phyloP scores from a whole-genome alignment of 2,888 invertebrate species.

The Lypha dubia region DNA sequence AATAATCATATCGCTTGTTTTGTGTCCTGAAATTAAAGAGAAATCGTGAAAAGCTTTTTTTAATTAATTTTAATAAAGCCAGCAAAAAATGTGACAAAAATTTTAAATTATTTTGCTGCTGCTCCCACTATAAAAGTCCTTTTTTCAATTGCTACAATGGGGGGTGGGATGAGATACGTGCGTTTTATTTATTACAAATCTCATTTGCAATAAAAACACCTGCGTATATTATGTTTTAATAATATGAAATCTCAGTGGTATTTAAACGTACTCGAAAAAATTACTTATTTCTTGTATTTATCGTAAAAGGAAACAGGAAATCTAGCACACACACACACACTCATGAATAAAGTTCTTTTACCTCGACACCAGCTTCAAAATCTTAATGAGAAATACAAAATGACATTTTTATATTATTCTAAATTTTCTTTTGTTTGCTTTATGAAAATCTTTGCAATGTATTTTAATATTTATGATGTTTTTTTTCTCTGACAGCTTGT shows the following conservation, averaged over 20 bases:
- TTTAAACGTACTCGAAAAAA: slow-evolving; percentile 59
- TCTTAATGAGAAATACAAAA: slow-evolving; percentile 31
- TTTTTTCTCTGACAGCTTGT: slow-evolving; percentile 22
- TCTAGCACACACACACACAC: neutral
- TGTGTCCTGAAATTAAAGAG: too few species aligned
- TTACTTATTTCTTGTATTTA: slow-evolving; percentile 17
- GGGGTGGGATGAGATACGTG: neutral
- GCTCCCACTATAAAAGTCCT: neutral
- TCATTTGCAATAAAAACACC: slow-evolving; percentile 60
- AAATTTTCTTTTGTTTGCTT: neutral
- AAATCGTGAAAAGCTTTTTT: too few species aligned
- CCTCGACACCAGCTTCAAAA: slow-evolving; percentile 2
- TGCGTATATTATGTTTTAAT: slow-evolving; percentile 39
- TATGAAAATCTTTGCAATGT: slow-evolving; percentile 12
- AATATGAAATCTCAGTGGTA: slow-evolving; percentile 52
- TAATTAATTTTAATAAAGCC: too few species aligned
- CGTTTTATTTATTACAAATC: slow-evolving; percentile 51
- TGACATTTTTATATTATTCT: slow-evolving; percentile 42
- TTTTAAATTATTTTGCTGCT: neutral
- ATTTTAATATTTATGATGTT: slow-evolving; percentile 45
- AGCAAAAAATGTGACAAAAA: too few species aligned
- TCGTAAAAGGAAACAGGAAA: slow-evolving; percentile 38
- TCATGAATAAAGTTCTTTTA: too few species aligned
- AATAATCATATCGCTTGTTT: too few species aligned
- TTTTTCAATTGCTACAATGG: too few species aligned